Base-by-base conservation (phyloP, 2,113 vertebrate species). In the Neofelis nebulosa region DNA sequence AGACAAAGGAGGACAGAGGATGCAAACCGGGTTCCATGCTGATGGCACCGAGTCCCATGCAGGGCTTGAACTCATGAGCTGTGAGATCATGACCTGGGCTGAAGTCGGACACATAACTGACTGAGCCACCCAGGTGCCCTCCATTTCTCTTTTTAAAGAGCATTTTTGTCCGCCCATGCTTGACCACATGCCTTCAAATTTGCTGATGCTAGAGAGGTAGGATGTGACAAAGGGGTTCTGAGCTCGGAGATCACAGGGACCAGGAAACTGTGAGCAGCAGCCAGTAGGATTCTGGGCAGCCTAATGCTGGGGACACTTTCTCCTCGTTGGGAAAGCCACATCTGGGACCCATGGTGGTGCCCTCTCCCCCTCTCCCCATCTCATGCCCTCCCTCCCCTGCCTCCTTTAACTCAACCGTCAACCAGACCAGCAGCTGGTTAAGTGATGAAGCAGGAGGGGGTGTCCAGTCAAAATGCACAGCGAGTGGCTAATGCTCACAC, bases 111-210 rank as follows among this genome's bases (percentile, higher is more conserved):
- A 23, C 57, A 7, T 9, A 61, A 21, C 57, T 61, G 8, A 61
- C 57, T 23, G 57, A 61, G 21, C 7, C 57, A 61, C 21, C 21
- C 21, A 61, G 57, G 21, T 61, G 57, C 57, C 57, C 21, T 23
- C 57, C 68, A 80, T 96, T 81, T 79, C 74, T 81, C 87, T 55
- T 73, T 45, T 84, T 36, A 55, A 57, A 33, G 48, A 92, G n/a
- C 18, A 11, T n/a, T 69, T 69, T 55, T 0, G 27, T n/a, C 33
- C 83, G 45, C 55, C 65, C 10, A 31, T 91, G 93, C 61, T 79
- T 91, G 74, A 82, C 88, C 89, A 89, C 36, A 23, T 18, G 33
- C 84, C 61, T 85, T 41, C 12, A 36, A 29, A 41, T 78, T 12
- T 29, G 23, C n/a, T 0, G 8, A 90, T 94, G 66, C 86, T 66